Evolutionary conservation across 2,797 vertebrate species (phyloP).

Genomic region (Gambelia wislizenii): DNA sequence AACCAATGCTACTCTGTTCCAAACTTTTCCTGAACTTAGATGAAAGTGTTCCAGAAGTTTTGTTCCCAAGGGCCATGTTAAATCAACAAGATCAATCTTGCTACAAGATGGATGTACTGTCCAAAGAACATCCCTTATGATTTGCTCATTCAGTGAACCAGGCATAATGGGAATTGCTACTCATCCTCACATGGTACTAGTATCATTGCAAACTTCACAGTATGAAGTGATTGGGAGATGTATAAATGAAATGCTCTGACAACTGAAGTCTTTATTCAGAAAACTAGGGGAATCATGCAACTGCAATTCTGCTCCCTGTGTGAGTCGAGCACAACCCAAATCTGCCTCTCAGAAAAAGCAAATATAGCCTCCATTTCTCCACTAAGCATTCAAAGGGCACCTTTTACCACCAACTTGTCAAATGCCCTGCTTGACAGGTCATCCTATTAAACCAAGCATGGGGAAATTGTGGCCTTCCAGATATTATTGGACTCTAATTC

Average conservation of each 20-base stretch:
- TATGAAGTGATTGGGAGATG: background rate
- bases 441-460: background rate
- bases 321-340: background rate
- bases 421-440: background rate
- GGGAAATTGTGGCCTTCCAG: too few relatives aligned
- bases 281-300: background rate
- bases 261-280: background rate
- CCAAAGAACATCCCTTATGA: constrained; percentile 16
- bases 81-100: constrained; percentile 21
- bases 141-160: constrained; percentile 23
- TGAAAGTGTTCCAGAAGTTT: background rate
- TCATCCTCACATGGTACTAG: background rate
- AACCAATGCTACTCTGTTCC: background rate
- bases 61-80: background rate
- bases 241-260: background rate
- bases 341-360: background rate
- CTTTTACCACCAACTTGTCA: background rate
- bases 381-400: too few relatives aligned
- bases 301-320: background rate
- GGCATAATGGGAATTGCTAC: constrained; percentile 3
- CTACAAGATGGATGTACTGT: constrained; percentile 20
- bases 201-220: background rate
- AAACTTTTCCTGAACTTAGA: background rate
- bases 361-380: background rate
- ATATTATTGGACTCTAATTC: background rate